Conservation (phyloP, 2,797 vertebrate genomes). For the Pterois miles region DNA sequence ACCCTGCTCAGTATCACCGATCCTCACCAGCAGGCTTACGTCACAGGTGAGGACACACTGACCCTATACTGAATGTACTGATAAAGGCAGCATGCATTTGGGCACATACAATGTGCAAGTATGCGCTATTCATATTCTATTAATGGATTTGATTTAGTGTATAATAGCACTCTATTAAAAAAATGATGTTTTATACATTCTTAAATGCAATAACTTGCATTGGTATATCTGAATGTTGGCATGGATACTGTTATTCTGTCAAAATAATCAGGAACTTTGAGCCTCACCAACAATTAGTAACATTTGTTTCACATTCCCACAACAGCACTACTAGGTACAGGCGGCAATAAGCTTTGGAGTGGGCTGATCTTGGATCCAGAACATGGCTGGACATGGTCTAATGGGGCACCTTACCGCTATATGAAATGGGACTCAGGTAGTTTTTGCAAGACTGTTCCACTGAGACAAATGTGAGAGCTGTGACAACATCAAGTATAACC, state of each 20-base stretch:
- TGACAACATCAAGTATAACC: not conserved
- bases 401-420: conserved; percentile 88
- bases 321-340: conserved; percentile 40
- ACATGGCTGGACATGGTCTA: conserved; percentile 90
- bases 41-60: conserved; percentile 83
- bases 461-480: not conserved
- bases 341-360: conserved; percentile 82
- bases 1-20: conserved; percentile 88
- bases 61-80: not conserved
- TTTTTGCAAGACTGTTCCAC: not conserved
- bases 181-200: not conserved
- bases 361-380: conserved; percentile 86
- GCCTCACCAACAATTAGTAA: not conserved
- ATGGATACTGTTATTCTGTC: not conserved
- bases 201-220: not conserved
- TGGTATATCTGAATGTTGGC: not conserved
- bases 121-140: not conserved
- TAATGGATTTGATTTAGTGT: not conserved
- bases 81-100: not conserved
- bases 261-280: not conserved
- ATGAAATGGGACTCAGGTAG: conserved; percentile 91
- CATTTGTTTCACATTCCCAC: not conserved
- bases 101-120: not conserved
- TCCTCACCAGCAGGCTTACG: conserved; percentile 85
- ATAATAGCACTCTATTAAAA: not conserved